Evolutionary conservation across 1,140 invertebrate species (phyloP).

Genomic region (Caerostris extrusa): DNA sequence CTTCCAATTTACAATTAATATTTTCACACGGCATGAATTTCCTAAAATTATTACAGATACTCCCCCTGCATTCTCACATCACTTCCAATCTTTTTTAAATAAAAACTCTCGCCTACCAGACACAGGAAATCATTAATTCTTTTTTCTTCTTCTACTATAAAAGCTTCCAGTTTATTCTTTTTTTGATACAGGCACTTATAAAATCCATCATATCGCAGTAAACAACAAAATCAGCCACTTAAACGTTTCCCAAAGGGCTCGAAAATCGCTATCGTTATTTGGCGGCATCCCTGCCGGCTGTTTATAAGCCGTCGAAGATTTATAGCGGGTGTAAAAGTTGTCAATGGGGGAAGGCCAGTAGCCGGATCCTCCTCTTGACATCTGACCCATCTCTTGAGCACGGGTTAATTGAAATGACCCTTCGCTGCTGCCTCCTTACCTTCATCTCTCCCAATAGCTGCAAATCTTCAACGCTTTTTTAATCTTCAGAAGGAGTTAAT

Average conservation of each 20-base stretch:
- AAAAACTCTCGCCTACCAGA: too few species aligned
- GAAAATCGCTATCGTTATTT: background rate
- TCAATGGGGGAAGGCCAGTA: slow-evolving; percentile 44
- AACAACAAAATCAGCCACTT: background rate
- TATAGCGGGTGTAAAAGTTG: slow-evolving; percentile 50
- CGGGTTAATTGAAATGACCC: slow-evolving; percentile 67
- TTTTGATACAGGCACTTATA: too few species aligned
- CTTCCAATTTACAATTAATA: too few species aligned
- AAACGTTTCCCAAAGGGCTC: background rate
- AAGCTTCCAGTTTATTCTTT: too few species aligned
- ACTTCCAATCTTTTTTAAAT: too few species aligned
- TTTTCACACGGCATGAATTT: too few species aligned
- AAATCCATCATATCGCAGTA: background rate
- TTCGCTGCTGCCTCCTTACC: background rate
- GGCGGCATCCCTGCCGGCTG: background rate
- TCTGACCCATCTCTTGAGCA: slow-evolving; percentile 14
- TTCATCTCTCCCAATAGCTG: background rate
- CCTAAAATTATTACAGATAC: too few species aligned
- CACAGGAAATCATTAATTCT: too few species aligned
- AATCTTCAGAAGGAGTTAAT: slow-evolving; percentile 4
- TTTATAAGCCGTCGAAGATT: slow-evolving; percentile 52
- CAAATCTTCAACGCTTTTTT: slow-evolving; percentile 2
- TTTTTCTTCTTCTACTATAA: too few species aligned
- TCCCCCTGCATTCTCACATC: too few species aligned
- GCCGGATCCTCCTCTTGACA: slow-evolving; percentile 53